Base-by-base conservation (phyloP, 2,888 invertebrate genomes). In the Lasioglossum zephyrum region DNA sequence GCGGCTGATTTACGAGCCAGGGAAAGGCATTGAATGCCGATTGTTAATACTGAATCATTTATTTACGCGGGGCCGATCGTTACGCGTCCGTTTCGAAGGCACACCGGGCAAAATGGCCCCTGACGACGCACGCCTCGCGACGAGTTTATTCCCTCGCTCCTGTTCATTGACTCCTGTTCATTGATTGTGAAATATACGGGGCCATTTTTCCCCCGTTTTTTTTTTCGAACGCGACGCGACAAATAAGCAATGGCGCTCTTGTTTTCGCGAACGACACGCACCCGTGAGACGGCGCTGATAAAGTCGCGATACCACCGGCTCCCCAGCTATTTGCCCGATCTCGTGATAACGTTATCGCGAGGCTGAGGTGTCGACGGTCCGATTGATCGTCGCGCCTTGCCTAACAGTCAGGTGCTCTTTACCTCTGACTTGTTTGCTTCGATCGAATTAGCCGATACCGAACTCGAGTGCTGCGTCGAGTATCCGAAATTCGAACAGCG, bases 11-110 rank as follows among this genome's bases (percentile, higher is more conserved):
- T 94, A 94, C 81, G 90, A 84, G 77, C 73, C 76, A 26, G 31
- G 74, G 82, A 79, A 73, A 69, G 60, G 60, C 84, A 82, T 90
- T 91, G 82, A 86, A 91, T 91, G 84, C 89, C 91, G 91, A 92
- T 93, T 92, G 92, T 93, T 92, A 89, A 90, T 92, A 87, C 90
- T 89, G 84, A 90, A 90, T 91, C 91, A 92, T 93, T 93, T 93
- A 92, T 93, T 93, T 92, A 92, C 91, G 88, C 91, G 89, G 53
- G 57, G 87, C 87, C 81, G 89, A 85, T 90, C 89, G 89, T 89
- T 87, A 74, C 85, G 74, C 74, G 83, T 81, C n/a, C 18, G 69
- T 22, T 63, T 26, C 63, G 63, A 63, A 63, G 31, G 63, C 63
- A 31, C 63, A 16, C 31, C 63, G 8, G 16, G 26, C 16, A 26